Evolutionary conservation across 2,888 invertebrate species (phyloP).

Genomic region (Leptinotarsa peninsularis): DNA sequence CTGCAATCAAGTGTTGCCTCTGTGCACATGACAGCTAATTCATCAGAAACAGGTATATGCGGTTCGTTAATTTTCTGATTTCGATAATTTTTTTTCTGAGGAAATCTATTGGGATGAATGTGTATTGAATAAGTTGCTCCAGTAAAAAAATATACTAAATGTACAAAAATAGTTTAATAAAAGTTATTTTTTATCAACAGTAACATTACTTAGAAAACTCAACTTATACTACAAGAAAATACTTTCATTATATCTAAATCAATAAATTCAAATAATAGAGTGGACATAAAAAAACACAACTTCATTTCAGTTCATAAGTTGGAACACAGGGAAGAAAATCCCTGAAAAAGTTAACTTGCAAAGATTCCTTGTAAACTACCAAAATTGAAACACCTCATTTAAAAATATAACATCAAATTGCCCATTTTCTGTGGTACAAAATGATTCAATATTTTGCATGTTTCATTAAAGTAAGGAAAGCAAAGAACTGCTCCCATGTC

Average conservation of each 20-base stretch:
- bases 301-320: neutral
- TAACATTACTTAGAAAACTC: conserved; percentile 9
- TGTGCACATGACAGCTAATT: too few relatives aligned
- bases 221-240: neutral
- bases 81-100: too few relatives aligned
- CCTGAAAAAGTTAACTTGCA: neutral
- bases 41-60: too few relatives aligned
- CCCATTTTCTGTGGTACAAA: too few relatives aligned
- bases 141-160: neutral
- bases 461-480: too few relatives aligned
- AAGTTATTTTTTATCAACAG: neutral
- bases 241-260: neutral
- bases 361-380: neutral
- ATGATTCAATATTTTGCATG: too few relatives aligned
- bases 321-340: neutral
- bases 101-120: too few relatives aligned
- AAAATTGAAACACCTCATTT: neutral
- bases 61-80: too few relatives aligned
- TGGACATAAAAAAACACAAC: conserved; percentile 1
- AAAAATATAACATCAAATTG: neutral
- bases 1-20: too few relatives aligned
- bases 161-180: conserved; percentile 17
- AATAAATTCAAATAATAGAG: neutral
- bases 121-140: neutral
- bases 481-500: too few relatives aligned